Evolutionary conservation across 2,888 invertebrate genomes (phyloP).

Genomic region (Timema podura): DNA sequence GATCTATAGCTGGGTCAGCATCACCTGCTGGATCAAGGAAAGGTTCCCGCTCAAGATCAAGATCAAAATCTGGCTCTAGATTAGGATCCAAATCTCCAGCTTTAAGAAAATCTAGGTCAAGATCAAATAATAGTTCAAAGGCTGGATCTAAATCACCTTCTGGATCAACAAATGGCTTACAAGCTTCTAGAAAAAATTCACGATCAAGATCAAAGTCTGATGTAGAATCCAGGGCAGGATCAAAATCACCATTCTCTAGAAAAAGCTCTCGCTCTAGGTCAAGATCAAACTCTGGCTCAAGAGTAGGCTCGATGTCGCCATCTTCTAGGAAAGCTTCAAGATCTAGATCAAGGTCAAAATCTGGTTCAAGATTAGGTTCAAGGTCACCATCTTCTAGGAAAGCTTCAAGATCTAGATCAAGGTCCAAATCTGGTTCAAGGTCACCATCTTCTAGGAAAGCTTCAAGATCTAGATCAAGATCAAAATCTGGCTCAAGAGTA

Average conservation of each 20-base stretch:
- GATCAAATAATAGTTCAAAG: constrained; percentile 35
- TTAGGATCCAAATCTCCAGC: constrained; percentile 33
- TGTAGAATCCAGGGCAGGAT: constrained; percentile 21
- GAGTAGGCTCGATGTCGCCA: not conserved
- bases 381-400: constrained; percentile 36
- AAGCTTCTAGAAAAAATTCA: constrained; percentile 35
- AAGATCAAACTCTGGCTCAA: constrained; percentile 32
- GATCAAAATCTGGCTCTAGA: constrained; percentile 32
- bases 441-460: constrained; percentile 29
- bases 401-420: constrained; percentile 33
- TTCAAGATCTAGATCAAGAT: constrained; percentile 32
- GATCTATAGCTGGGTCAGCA: constrained; percentile 32
- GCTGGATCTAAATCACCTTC: constrained; percentile 7
- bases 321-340: too few relatives aligned
- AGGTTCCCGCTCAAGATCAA: constrained; percentile 35
- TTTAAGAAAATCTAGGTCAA: constrained; percentile 32
- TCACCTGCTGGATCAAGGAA: constrained; percentile 39
- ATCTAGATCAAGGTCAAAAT: constrained; percentile 41
- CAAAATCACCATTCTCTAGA: constrained; percentile 24
- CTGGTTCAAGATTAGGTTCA: constrained; percentile 37
- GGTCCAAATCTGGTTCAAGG: constrained; percentile 33
- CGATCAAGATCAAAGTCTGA: constrained; percentile 27
- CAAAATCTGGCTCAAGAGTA: constrained; percentile 31
- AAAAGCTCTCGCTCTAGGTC: constrained; percentile 34
- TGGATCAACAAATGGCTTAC: constrained; percentile 34